Base-by-base conservation (phyloP, 1,140 invertebrate genomes). In the Charaxes varanes region DNA sequence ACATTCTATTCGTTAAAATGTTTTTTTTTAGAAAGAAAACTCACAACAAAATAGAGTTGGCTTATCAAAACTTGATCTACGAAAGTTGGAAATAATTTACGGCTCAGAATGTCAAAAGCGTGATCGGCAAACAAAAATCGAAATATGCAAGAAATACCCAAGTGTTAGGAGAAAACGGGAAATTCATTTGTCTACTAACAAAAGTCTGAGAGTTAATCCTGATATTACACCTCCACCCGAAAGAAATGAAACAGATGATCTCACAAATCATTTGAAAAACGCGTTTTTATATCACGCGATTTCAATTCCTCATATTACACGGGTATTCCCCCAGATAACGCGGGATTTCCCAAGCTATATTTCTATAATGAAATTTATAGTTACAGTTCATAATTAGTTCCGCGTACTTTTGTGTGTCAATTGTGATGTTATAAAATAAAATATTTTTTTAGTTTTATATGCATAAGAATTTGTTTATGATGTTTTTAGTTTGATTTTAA, bases 41-140 rank as follows among this genome's bases (percentile, higher is more conserved):
- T 33, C 50, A 1, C 44, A 41, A 26, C 74, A 78, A 53, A 57
- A 67, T 8, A 55, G 73, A 2, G 15, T 48, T 2, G 56, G 64
- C 1, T 41, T 79, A 4, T 60, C 65, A 5, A 31, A 53, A 4
- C 41, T 17, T 1, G 78, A 82, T 12, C 3, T 79, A 2, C 42
- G 54, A 0, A 82, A 82, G 35, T 68, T 82, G 15, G 62, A 74
- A 22, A 57, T 77, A 5, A 48, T 82, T 2, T 82, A 82, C 40
- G 71, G 71, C 0, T 46, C 58, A 0, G 76, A 80, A 46, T 82
- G 78, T 27, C 36, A 51, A 4, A 59, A 52, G 3, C 42, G 78
- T 15, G 78, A 82, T 16, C 46, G 78, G 0, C 49, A 57, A 11
- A 70, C 66, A 5, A 80, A 82, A 43, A 56, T 80, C 3, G 69